A percentile compares a stretch with the other conserved stretches of the same genome.
These are phyloP conservation scores for Triplophysa rosa DNA, from an alignment of 2,113 vertebrate genomes.

Conservation along the genomic window DNA sequence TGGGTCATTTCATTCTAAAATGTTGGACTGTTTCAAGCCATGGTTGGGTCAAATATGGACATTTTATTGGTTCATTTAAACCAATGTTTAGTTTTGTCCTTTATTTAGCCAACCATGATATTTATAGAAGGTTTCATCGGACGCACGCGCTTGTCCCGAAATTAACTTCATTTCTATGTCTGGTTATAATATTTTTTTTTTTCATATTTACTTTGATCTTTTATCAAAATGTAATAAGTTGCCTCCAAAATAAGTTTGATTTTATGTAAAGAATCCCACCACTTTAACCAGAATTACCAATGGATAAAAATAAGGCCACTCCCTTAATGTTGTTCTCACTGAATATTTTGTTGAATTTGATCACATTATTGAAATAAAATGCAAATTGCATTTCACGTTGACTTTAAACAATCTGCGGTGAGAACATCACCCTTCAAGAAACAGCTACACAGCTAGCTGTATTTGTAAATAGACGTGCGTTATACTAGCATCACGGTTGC, in stretches of 20 bases:
- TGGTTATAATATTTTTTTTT: no score
- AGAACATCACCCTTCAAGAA: constrained; percentile 6
- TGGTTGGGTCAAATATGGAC: no score
- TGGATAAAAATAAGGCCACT: neutral
- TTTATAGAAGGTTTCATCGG: no score
- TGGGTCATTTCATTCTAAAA: no score
- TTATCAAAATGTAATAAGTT: neutral
- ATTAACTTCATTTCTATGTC: no score
- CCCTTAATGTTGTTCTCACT: no score
- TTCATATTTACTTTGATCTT: no score
- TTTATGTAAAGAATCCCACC: neutral
- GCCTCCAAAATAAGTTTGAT: neutral
- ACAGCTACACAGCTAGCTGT: constrained; percentile 51
- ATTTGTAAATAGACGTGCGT: constrained; percentile 27
- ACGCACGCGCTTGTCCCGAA: no score
- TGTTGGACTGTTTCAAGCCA: no score
- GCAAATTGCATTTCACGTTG: neutral
- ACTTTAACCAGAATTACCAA: neutral
- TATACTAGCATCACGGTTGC: constrained; percentile 4
- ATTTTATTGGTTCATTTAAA: no score
- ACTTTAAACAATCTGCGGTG: constrained; percentile 21
- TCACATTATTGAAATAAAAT: neutral
- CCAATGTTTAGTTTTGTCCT: no score
- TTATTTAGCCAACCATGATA: no score
- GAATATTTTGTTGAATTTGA: neutral